Evolutionary conservation across 2,888 invertebrate species (phyloP).

Genomic region (Prenolepis imparis): DNA sequence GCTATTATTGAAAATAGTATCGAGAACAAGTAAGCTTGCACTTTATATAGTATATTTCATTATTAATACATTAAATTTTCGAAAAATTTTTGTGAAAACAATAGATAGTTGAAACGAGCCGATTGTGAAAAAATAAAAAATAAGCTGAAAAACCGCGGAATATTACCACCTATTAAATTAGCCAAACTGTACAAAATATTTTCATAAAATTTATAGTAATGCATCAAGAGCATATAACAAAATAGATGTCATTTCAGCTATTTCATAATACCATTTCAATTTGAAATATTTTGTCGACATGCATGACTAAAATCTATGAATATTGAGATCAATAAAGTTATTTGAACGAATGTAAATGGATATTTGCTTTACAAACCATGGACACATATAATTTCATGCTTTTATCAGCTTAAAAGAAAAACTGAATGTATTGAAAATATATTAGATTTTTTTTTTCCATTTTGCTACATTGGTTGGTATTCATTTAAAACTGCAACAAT

Average conservation of each 20-base stretch:
- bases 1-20: too few relatives aligned
- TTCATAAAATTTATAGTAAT: neutral
- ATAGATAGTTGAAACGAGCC: neutral
- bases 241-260: neutral
- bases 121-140: neutral
- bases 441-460: neutral
- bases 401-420: neutral
- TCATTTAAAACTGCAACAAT: conserved; percentile 8
- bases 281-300: neutral
- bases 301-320: neutral
- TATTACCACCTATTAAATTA: neutral
- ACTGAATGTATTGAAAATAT: neutral
- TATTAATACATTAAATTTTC: neutral
- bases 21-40: neutral
- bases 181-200: neutral
- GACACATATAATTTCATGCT: neutral
- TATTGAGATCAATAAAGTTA: neutral
- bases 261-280: neutral
- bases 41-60: neutral
- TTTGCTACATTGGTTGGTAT: neutral
- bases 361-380: neutral
- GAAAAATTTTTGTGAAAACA: neutral
- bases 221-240: neutral
- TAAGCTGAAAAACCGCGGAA: neutral
- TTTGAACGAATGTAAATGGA: neutral